Base-by-base conservation (phyloP, 2,888 invertebrate genomes). In the Eubasilissa splendida region DNA sequence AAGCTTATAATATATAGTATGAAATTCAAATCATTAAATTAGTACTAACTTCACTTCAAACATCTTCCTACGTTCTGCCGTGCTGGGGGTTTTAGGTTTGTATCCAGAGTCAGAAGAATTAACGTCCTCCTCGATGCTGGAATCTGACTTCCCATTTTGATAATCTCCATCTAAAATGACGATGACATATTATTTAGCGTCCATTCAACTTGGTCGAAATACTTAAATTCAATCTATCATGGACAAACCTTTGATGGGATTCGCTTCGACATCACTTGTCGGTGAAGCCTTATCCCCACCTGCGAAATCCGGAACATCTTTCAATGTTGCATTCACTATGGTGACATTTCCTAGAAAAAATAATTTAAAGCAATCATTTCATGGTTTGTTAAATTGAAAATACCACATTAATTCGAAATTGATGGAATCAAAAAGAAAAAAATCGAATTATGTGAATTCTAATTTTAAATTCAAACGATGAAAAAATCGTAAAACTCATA, bases 61-160 rank as follows among this genome's bases (percentile, higher is more conserved):
- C 85, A 95, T 87, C 88, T 94, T 95, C 85, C 95, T 91, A n/a
- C 95, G 89, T 86, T 96, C 96, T 0, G 95, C 95, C 0, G 96
- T 95, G 85, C 95, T 94, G 0, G 95, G 93, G 0, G 95, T 95
- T 87, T 94, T 94, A 0, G 94, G 93, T 75, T 93, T 90, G 85
- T 94, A 94, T 11, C 93, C 94, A 0, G 93, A 93, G 83, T 93
- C 93, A 0, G 92, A 92, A 0, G 92, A 92, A 84, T 91, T 92
- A 60, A 92, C 91, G 73, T 92, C 93, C 82, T 93, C 93, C 82
- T 93, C 93, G 71, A 92, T 84, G 33, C 92, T 92, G 10, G 92
- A 92, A 84, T 93, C 93, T 0, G 92, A 92, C 84, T 93, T 93
- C 2, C 92, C 92, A 84, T 92, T 93, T 53, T 92, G 91, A 3